phyloP scores from a whole-genome alignment of 2,888 invertebrate genomes.

The Tenthredo livida region DNA sequence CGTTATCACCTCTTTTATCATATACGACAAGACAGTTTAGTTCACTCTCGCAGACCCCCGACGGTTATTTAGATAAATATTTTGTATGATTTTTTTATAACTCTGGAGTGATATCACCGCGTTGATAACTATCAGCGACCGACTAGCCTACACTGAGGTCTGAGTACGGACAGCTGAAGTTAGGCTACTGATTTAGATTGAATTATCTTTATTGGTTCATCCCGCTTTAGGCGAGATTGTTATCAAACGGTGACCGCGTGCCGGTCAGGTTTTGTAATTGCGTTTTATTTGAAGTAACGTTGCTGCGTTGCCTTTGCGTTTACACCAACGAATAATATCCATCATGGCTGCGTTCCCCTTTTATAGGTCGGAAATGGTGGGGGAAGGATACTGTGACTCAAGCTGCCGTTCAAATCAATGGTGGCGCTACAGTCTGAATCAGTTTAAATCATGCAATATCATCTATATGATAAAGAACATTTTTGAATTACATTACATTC shows the following conservation, averaged over 20 bases:
- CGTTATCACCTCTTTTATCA: conserved; percentile 39
- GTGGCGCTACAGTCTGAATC: conserved; percentile 45
- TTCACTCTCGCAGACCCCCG: not conserved
- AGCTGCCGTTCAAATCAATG: conserved; percentile 46
- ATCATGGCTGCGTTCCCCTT: conserved; percentile 42
- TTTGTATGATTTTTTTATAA: not conserved
- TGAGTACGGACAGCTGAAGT: conserved; percentile 75
- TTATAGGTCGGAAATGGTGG: conserved; percentile 38
- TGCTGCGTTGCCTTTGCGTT: conserved; percentile 25
- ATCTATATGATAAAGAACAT: not conserved
- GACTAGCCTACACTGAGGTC: conserved; percentile 78
- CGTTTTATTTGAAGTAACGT: conserved; percentile 17
- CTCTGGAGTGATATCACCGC: conserved; percentile 14
- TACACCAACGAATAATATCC: conserved; percentile 51
- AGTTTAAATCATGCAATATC: conserved; percentile 23
- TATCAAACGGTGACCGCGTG: conserved; percentile 55
- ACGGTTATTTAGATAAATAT: not conserved
- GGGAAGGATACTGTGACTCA: conserved; percentile 10
- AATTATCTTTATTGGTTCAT: conserved; percentile 70
- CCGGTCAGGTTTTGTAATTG: conserved; percentile 49
- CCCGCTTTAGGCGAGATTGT: conserved; percentile 60
- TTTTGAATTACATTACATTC: not conserved
- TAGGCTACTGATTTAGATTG: conserved; percentile 67
- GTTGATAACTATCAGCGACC: conserved; percentile 70
- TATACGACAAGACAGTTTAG: not conserved